Evolutionary conservation across 2,797 vertebrate species (phyloP).

Genomic region (Poecilia velifera): DNA sequence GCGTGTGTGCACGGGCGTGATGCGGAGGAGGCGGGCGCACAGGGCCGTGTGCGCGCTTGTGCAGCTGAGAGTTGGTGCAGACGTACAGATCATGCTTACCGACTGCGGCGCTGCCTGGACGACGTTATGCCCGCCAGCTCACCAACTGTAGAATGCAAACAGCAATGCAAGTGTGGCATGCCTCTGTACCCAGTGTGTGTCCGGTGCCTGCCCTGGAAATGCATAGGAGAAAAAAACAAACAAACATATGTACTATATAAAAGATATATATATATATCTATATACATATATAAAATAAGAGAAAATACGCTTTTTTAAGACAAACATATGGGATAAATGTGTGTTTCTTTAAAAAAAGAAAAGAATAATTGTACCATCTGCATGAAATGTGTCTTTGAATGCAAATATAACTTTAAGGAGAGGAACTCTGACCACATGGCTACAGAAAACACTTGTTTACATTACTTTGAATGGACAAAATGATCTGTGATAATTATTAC

Average conservation of each 20-base stretch:
- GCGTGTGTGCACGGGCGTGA: slow-evolving; percentile 18
- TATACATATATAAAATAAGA: slow-evolving; percentile 56
- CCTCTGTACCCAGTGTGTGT: slow-evolving; percentile 88
- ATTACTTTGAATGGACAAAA: slow-evolving; percentile 34
- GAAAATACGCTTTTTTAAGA: slow-evolving; percentile 86
- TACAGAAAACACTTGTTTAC: slow-evolving; percentile 53
- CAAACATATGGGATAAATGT: slow-evolving; percentile 86
- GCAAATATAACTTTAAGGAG: slow-evolving; percentile 78
- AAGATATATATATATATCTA: slow-evolving; percentile 47
- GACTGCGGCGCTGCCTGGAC: slow-evolving; percentile 78
- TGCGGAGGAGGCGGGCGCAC: slow-evolving; percentile 3
- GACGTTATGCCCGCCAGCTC: slow-evolving; percentile 86
- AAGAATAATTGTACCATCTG: slow-evolving; percentile 86
- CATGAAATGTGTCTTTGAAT: slow-evolving; percentile 89
- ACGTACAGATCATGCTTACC: slow-evolving; percentile 46
- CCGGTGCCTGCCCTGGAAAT: slow-evolving; percentile 89
- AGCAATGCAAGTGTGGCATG: slow-evolving; percentile 92
- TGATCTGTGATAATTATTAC: slow-evolving; percentile 32
- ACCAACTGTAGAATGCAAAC: slow-evolving; percentile 92
- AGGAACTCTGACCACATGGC: slow-evolving; percentile 74
- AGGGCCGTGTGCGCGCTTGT: slow-evolving; percentile 1
- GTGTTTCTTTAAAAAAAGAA: slow-evolving; percentile 82
- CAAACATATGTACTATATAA: slow-evolving; percentile 38
- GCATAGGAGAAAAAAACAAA: slow-evolving; percentile 69
- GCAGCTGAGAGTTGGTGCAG: slow-evolving; percentile 48